Evolutionary conservation across 2,797 vertebrate genomes (phyloP), one percentile per base, ranked within the genome.

Genomic region (Phrynocephalus guinanensis): DNA sequence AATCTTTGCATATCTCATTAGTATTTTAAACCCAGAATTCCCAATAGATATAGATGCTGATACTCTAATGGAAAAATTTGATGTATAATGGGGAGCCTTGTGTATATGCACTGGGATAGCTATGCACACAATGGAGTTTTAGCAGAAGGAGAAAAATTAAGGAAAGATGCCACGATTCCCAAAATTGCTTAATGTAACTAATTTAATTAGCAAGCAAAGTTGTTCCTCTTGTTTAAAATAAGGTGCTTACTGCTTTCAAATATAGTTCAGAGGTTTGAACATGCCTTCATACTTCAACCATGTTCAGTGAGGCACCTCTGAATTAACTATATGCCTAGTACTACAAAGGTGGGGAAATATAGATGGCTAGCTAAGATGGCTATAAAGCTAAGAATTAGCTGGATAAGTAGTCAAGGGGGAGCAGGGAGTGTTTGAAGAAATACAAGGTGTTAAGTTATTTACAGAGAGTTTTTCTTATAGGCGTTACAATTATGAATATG

Each of bases 51-150:
- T 4, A 71, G 10, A 90, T 6, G 82, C 6, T 13, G 80, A 30
- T 52, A 26, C 71, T n/a, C 15, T 24, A 79, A 79, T 52, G 16
- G 26, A 16, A 72, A 80, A 77, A 48, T 66, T 84, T 28, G 50
- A 0, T 72, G 6, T 70, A 63, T 22, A 75, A 6, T 77, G 50
- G 4, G 11, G 84, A 13, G 28, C 9, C 88, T 84, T 85, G 78
- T 90, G 80, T 84, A 1, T 48, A 68, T 56, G 79, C 82, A 5
- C 3, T 75, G 89, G 78, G 93, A 60, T 63, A 60, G 50, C 30
- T 70, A 38, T 81, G 82, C 82, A 7, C 75, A 84, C 52, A 18
- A 10, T 72, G 79, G 80, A 38, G 26, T 85, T 85, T 79, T 60
- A 79, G 52, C 28, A 66, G 71, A 87, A 82, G 20, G 77, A 71